These are phyloP conservation scores for Drosophila carrolli DNA, from an alignment of 1,140 invertebrate genomes.

Conservation along the genomic window DNA sequence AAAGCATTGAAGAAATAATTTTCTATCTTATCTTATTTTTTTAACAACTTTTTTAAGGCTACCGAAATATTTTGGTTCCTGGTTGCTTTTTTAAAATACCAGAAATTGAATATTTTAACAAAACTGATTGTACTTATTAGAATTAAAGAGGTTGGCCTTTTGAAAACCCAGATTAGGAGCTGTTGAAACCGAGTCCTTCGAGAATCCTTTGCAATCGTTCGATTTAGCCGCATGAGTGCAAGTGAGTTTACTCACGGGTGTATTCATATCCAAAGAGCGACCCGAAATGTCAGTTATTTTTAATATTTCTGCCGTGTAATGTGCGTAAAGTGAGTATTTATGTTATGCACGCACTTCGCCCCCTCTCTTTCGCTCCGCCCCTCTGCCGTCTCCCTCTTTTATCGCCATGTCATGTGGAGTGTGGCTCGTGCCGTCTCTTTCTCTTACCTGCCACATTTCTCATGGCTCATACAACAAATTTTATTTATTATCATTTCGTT, in stretches of 20 bases:
- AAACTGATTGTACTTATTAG: neutral
- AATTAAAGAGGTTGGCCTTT: neutral
- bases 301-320: conserved; percentile 49
- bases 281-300: conserved; percentile 49
- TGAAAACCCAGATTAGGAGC: conserved; percentile 3
- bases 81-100: too few species aligned
- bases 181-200: neutral
- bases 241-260: conserved; percentile 18
- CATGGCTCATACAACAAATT: conserved; percentile 42
- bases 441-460: conserved; percentile 59
- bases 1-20: too few species aligned
- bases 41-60: too few species aligned
- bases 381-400: conserved; percentile 6
- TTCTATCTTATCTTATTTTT: too few species aligned
- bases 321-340: conserved; percentile 63
- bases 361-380: neutral
- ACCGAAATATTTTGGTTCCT: too few species aligned
- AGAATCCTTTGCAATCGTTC: conserved; percentile 4
- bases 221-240: neutral
- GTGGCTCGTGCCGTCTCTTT: neutral
- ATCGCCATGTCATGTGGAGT: conserved; percentile 27
- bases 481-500: conserved; percentile 53
- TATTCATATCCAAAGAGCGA: conserved; percentile 27
- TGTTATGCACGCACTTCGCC: conserved; percentile 38
- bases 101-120: too few species aligned